Base-by-base conservation (phyloP, 2,113 vertebrate species). In the Eupsittula cactorum region DNA sequence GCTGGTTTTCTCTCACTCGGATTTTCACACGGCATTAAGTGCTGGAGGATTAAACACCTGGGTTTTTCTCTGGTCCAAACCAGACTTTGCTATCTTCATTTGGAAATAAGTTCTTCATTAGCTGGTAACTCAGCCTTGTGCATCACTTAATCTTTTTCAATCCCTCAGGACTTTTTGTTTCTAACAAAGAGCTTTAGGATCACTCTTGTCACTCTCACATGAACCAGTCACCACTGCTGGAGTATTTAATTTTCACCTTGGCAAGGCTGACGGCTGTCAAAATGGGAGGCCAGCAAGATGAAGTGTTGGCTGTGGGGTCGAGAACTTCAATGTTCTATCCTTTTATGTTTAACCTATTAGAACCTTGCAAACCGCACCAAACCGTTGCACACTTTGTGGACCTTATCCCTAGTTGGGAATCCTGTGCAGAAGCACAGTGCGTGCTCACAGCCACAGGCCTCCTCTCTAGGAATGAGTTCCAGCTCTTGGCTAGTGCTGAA, bases 41-140 rank as follows among this genome's bases (percentile, higher is more conserved):
- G 65, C 77, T 57, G 77, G 57, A 86, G 77, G 86, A 93, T 97
- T 95, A 88, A 94, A 79, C 95, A 93, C 90, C 83, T 86, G 88
- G 60, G 31, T 10, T 78, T 94, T 90, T 90, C 59, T 92, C 62
- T 92, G 57, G 39, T 95, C 80, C 80, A 93, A 94, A 87, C 46
- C 69, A 93, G 80, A 65, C 73, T 92, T 88, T 75, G 59, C 83
- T 88, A 4, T 93, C 92, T 94, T 96, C 50, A 74, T 93, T 96
- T 93, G 70, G 67, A 81, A 90, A 11, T 49, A 64, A 86, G 41
- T 70, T 90, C 89, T 91, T 95, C 88, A 94, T 92, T 86, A 95
- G 81, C 68, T 87, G 73, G 41, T 68, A 91, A 71, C 69, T 93
- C 89, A 95, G 3, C 73, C 86, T 68, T 52, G 86, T 79, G 74